phyloP scores from a whole-genome alignment of 2,113 vertebrate genomes.

The Coptodon bakossiorum region DNA sequence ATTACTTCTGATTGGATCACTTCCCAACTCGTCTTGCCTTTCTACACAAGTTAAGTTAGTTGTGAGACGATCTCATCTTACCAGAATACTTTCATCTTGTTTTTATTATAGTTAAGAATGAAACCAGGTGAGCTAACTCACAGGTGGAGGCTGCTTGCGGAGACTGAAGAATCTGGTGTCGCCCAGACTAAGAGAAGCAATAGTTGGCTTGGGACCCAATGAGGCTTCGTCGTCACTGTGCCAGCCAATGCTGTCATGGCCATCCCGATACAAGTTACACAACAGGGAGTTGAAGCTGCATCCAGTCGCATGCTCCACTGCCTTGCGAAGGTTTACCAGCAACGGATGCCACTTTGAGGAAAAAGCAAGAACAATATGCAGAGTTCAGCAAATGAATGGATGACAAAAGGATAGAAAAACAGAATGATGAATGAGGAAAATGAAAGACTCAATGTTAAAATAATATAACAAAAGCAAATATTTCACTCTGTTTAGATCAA shows the following conservation, averaged over 20 bases:
- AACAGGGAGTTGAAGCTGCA: slow-evolving; percentile 87
- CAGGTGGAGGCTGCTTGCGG: slow-evolving; percentile 84
- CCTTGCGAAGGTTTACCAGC: slow-evolving; percentile 69
- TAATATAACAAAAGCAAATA: not conserved
- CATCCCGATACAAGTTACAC: slow-evolving; percentile 87
- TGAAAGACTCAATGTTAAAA: not conserved
- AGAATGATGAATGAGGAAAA: not conserved
- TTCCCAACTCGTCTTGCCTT: not conserved
- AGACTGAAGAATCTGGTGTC: slow-evolving; percentile 88
- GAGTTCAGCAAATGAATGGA: not conserved
- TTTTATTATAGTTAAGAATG: not conserved
- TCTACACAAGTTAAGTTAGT: not conserved
- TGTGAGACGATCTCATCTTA: not conserved
- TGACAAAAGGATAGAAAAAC: not conserved
- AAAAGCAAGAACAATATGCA: not conserved
- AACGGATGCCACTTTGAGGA: slow-evolving; percentile 82
- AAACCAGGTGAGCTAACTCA: slow-evolving; percentile 46
- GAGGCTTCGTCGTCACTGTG: slow-evolving; percentile 88
- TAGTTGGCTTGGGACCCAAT: slow-evolving; percentile 76
- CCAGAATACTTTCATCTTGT: not conserved
- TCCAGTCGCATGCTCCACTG: slow-evolving; percentile 68
- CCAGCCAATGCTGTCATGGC: slow-evolving; percentile 93
- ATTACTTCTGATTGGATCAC: not conserved
- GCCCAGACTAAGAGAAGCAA: slow-evolving; percentile 89
- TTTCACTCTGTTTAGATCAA: not conserved